Percentiles rank a stretch among this genome's conserved stretches.
Evolutionary conservation across 2,113 vertebrate genomes (phyloP).

Genomic region (Isichthys henryi): DNA sequence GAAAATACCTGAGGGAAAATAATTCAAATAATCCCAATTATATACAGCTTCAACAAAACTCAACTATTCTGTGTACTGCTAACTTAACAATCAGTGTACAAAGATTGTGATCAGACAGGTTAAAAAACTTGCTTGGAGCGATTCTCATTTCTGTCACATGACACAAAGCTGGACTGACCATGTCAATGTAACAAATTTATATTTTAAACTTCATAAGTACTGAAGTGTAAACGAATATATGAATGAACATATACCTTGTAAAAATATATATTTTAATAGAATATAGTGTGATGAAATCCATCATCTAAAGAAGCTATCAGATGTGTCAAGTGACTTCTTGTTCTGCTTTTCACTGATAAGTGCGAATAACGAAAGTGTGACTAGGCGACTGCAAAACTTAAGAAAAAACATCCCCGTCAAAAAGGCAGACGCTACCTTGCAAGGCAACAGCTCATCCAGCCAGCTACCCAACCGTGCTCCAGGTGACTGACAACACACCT

Average conservation of each 20-base stretch:
- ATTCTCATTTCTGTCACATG: background rate
- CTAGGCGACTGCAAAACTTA: background rate
- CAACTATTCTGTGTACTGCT: background rate
- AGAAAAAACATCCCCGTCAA: background rate
- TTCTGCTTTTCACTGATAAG: background rate
- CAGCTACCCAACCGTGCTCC: background rate
- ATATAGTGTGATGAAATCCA: background rate
- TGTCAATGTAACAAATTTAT: background rate
- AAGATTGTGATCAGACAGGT: background rate
- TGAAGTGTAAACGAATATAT: background rate
- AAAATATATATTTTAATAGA: background rate
- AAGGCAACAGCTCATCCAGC: background rate
- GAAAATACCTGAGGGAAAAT: background rate
- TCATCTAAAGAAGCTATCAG: background rate
- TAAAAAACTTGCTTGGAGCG: background rate
- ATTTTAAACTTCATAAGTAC: background rate
- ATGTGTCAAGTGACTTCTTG: background rate
- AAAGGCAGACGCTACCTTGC: background rate
- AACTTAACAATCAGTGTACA: background rate
- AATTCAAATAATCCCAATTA: background rate
- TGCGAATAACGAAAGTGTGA: background rate
- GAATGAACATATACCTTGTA: background rate
- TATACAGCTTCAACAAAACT: background rate
- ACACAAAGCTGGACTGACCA: background rate
- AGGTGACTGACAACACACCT: background rate